Base-by-base conservation (phyloP, 2,113 vertebrate species). In the Emydocephalus ijimae region DNA sequence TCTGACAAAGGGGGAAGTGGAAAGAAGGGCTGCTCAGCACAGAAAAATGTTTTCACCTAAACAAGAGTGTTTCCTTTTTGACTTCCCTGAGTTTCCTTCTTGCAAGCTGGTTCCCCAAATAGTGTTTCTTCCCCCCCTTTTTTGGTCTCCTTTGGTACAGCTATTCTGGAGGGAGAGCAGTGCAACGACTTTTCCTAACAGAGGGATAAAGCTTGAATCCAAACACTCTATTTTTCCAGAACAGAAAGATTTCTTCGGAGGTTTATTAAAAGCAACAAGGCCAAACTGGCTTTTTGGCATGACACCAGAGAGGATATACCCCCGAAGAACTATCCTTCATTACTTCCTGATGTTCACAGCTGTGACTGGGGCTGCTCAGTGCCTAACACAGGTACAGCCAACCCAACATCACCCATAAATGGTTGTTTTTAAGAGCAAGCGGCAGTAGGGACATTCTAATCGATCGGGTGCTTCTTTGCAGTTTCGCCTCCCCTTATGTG, bases 71-170 rank as follows among this genome's bases (percentile, higher is more conserved):
- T 3, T 20, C 3, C 52, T 7, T 9, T 14, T 56, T 10, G 18
- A 55, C 15, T 39, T 24, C n/a, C 54, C n/a, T 57, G 34, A 88
- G n/a, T 9, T 34, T 34, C 52, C 54, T 88, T 56, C 18, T 39
- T 12, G n/a, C 6, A n/a, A 88, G n/a, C n/a, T 34, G 55, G 20
- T 74, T 74, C 15, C 7, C n/a, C 54, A 56, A 88, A 88, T 5
- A n/a, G 50, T 10, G 3, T 23, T 2, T 39, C 8, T 10, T n/a
- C 21, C 1, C 6, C 2, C 6, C 29, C 20, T 3, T 3, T 11
- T 3, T 39, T 56, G n/a, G 54, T 11, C 52, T 39, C 20, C 52
- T 64, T 64, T 64, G n/a, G 29, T 5, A 29, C 1, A 24, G 52
- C 39, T 21, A 34, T 20, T 21, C 87, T 55, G 52, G 29, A 29